Evolutionary conservation across 1,140 invertebrate genomes (phyloP).

Genomic region (Diabrotica virgifera): DNA sequence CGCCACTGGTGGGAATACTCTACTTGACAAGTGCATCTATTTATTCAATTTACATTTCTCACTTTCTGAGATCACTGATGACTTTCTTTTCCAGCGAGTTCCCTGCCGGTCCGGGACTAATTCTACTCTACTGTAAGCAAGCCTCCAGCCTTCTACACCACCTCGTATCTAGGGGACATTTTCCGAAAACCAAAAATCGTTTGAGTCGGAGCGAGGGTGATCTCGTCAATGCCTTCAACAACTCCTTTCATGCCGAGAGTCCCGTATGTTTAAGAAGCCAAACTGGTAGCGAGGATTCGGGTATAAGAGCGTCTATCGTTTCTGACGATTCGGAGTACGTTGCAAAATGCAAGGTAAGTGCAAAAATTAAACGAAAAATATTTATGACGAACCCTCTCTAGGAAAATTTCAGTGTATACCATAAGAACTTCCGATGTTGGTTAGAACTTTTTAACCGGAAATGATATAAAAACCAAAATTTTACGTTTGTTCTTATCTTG

Average conservation of each 20-base stretch:
- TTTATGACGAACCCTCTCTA: too few species aligned
- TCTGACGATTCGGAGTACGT: conserved; percentile 40
- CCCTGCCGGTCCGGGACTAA: conserved; percentile 51
- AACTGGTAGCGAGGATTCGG: conserved; percentile 43
- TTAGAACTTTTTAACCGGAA: too few species aligned
- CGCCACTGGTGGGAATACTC: too few species aligned
- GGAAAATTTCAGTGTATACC: too few species aligned
- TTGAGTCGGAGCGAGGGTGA: conserved; percentile 56
- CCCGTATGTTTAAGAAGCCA: conserved; percentile 38
- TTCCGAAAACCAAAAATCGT: conserved; percentile 35
- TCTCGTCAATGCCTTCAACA: conserved; percentile 35
- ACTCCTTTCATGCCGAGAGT: conserved; percentile 31
- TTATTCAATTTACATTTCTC: too few species aligned
- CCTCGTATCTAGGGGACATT: conserved; percentile 50
- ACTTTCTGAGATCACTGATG: not conserved
- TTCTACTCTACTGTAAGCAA: conserved; percentile 53
- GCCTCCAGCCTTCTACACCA: conserved; percentile 49
- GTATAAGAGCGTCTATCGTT: conserved; percentile 37
- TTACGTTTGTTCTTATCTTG: too few species aligned
- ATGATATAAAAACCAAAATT: too few species aligned
- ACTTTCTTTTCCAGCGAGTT: conserved; percentile 47
- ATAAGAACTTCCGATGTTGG: too few species aligned
- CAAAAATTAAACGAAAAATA: not conserved
- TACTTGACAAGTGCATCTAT: too few species aligned
- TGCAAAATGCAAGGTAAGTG: conserved; percentile 40